These are phyloP conservation scores for Helogale parvula DNA, from an alignment of 2,113 vertebrate species.

Conservation along the genomic window DNA sequence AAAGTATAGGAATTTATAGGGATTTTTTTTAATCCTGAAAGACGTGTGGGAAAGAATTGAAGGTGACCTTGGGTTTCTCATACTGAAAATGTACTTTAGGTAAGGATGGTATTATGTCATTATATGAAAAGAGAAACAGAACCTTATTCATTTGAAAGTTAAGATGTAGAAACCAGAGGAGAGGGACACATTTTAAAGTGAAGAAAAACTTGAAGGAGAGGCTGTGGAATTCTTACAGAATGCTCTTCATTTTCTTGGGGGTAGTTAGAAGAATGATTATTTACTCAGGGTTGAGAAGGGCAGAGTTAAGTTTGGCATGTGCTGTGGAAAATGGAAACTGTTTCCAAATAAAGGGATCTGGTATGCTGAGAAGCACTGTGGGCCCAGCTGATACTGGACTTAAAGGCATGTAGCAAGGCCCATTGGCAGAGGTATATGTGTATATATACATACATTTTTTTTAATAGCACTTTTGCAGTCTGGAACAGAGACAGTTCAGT, in stretches of 20 bases:
- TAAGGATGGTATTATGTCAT: not conserved
- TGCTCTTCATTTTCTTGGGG: not conserved
- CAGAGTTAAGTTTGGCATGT: not conserved
- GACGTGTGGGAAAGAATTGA: conserved; percentile 7
- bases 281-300: not conserved
- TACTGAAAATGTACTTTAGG: not conserved
- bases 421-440: not conserved
- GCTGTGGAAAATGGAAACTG: not conserved
- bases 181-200: not conserved
- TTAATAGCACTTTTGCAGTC: not conserved
- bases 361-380: not conserved
- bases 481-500: not conserved
- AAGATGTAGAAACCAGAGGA: not conserved
- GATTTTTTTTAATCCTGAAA: not conserved
- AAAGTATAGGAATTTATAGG: not conserved
- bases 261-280: not conserved
- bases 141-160: not conserved
- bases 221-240: not conserved
- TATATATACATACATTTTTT: not conserved
- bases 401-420: not conserved
- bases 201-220: conserved; percentile 10
- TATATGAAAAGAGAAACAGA: not conserved
- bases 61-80: not conserved
- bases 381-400: not conserved
- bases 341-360: not conserved